phyloP scores from a whole-genome alignment of 2,797 vertebrate species.

The Cossypha dichroa region DNA sequence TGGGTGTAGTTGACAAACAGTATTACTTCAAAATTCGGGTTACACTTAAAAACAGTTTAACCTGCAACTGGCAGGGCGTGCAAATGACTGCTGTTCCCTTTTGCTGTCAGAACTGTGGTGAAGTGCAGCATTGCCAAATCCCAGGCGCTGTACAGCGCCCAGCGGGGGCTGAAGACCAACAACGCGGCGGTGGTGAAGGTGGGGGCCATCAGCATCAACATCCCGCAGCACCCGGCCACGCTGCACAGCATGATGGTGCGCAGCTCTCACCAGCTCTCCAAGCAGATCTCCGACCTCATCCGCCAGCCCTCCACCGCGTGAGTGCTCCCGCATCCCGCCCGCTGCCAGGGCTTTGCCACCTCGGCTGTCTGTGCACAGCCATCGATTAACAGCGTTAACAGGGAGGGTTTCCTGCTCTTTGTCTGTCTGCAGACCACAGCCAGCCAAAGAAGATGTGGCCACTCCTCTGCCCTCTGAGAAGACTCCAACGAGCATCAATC shows the following conservation, averaged over 20 bases:
- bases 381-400: not conserved
- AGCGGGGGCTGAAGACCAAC: slow-evolving; percentile 93
- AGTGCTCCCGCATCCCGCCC: not conserved
- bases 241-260: slow-evolving; percentile 99
- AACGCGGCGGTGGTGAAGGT: slow-evolving; percentile 96
- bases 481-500: slow-evolving; percentile 90
- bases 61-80: accelerated
- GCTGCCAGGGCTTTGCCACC: accelerated
- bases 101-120: slow-evolving; percentile 89
- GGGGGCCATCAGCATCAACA: slow-evolving; percentile 97
- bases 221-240: slow-evolving; percentile 97
- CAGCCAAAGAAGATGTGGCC: slow-evolving; percentile 89
- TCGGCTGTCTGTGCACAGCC: not conserved
- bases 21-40: not conserved
- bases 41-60: not conserved
- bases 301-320: slow-evolving; percentile 90
- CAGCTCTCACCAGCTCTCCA: slow-evolving; percentile 98
- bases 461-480: slow-evolving; percentile 92
- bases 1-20: not conserved
- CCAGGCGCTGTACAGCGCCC: slow-evolving; percentile 96
- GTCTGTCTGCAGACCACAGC: slow-evolving; percentile 81
- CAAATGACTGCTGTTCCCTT: not conserved
- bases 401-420: not conserved
- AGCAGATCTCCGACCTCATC: slow-evolving; percentile 98
- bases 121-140: slow-evolving; percentile 99